Evolutionary conservation across 2,888 invertebrate species (phyloP).

Genomic region (Drosophila testacea): DNA sequence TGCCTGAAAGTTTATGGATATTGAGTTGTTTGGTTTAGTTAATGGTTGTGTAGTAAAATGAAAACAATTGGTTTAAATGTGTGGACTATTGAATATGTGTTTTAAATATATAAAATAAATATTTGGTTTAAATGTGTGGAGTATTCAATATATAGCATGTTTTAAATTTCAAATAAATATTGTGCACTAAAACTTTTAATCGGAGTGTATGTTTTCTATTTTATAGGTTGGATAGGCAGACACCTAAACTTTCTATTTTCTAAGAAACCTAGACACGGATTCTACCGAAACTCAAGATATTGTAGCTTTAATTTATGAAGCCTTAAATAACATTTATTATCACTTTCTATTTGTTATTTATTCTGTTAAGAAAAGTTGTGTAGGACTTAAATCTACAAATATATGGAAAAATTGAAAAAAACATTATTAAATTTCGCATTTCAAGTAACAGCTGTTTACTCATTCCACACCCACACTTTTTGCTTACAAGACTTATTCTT

Average conservation of each 20-base stretch:
- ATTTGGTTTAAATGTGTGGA: background rate
- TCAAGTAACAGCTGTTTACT: constrained; percentile 20
- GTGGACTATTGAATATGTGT: no score
- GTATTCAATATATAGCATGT: no score
- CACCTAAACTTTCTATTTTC: background rate
- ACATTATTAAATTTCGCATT: constrained; percentile 1
- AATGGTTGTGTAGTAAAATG: background rate
- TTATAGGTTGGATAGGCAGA: no score
- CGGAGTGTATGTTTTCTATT: no score
- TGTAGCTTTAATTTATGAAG: background rate
- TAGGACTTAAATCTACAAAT: background rate
- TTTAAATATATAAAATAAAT: background rate
- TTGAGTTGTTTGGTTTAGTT: constrained; percentile 1
- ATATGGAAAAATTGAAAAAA: background rate
- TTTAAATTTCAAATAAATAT: no score
- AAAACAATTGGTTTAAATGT: background rate
- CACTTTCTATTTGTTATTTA: no score
- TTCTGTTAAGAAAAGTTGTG: no score
- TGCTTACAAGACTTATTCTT: background rate
- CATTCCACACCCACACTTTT: background rate
- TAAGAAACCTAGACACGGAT: background rate
- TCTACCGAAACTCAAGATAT: background rate
- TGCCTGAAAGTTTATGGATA: background rate
- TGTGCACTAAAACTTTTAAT: no score
- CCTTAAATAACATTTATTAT: background rate